Percentiles rank a stretch among this genome's conserved stretches.
Conservation (phyloP, 2,797 vertebrate species). For the Tragelaphus eurycerus region DNA sequence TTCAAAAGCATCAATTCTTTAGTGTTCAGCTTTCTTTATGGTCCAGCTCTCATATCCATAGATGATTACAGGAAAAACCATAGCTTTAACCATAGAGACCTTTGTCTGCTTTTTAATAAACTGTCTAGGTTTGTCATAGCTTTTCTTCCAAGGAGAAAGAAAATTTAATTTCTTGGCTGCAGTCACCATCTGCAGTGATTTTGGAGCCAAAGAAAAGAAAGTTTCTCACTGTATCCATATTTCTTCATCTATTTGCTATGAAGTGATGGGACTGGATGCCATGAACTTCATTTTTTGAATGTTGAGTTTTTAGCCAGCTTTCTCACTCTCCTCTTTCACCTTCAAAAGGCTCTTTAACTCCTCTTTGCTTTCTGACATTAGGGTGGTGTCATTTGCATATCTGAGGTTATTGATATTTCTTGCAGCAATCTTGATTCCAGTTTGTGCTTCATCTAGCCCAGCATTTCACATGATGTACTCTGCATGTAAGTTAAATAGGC, state of each 20-base stretch:
- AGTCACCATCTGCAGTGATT: not conserved
- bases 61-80: not conserved
- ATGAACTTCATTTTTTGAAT: not conserved
- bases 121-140: not conserved
- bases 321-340: not conserved
- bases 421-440: too few species aligned
- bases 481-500: too few species aligned
- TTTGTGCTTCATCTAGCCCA: too few species aligned
- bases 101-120: not conserved
- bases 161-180: not conserved
- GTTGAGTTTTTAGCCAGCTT: not conserved
- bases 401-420: not conserved
- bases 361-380: not conserved
- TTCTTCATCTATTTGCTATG: not conserved
- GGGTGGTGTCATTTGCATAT: not conserved
- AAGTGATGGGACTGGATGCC: not conserved
- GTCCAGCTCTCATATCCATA: not conserved
- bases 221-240: not conserved
- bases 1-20: not conserved
- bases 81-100: not conserved
- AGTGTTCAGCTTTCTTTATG: not conserved
- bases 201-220: not conserved
- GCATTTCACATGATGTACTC: too few species aligned
- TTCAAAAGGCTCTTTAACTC: not conserved
- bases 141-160: not conserved